phyloP scores from a whole-genome alignment of 2,113 vertebrate genomes.

The Garra rufa region DNA sequence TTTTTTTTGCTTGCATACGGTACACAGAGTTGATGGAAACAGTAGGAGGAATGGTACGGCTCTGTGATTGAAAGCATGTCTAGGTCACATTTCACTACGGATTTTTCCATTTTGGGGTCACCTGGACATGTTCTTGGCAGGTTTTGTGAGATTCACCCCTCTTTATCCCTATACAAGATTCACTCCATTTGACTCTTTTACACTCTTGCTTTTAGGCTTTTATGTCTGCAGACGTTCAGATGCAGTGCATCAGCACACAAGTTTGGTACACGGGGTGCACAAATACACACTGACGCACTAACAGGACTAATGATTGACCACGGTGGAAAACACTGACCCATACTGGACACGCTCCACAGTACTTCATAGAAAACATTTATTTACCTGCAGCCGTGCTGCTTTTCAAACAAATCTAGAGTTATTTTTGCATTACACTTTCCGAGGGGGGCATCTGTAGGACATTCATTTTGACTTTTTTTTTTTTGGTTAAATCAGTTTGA shows the following conservation, averaged over 20 bases:
- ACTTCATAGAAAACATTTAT: constrained; percentile 61
- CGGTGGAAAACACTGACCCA: constrained; percentile 49
- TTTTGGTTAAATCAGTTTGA: constrained; percentile 5
- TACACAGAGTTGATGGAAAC: constrained; percentile 36
- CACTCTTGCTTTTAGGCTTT: constrained; percentile 8
- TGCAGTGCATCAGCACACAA: constrained; percentile 62
- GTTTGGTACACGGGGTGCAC: constrained; percentile 63
- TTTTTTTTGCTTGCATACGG: neutral
- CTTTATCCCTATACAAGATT: neutral
- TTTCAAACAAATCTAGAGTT: constrained; percentile 25
- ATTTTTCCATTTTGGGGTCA: neutral
- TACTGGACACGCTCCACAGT: constrained; percentile 47
- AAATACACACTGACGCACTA: constrained; percentile 57
- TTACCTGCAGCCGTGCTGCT: constrained; percentile 44
- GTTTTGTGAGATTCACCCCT: neutral
- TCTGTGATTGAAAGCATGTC: constrained; percentile 16
- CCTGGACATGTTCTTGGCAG: neutral
- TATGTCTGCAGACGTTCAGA: constrained; percentile 64
- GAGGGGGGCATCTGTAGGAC: neutral
- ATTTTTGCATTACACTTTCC: constrained; percentile 36
- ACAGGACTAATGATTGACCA: constrained; percentile 67
- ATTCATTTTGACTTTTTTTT: neutral
- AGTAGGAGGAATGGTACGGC: constrained; percentile 28
- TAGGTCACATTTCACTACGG: neutral
- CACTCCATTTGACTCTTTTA: constrained; percentile 27